phyloP scores from a whole-genome alignment of 2,113 vertebrate genomes.

The Passer montanus region DNA sequence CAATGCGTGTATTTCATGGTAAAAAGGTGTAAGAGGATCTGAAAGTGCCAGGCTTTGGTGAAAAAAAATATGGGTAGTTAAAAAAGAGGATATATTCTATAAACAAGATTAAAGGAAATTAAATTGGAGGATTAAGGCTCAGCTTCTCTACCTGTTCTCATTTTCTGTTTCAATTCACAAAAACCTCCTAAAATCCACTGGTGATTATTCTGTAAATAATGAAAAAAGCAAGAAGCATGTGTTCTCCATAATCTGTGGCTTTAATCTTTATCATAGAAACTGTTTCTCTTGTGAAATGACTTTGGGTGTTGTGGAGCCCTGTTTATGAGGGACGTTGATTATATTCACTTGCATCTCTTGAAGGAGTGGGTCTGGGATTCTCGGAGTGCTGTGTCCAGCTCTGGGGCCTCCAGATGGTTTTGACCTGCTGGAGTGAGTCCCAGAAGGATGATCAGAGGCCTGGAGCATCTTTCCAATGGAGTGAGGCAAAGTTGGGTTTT shows the following conservation, averaged over 20 bases:
- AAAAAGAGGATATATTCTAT: background rate
- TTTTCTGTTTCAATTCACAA: slow-evolving; percentile 54
- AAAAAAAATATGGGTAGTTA: background rate
- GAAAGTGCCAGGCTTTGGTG: background rate
- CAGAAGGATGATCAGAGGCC: background rate
- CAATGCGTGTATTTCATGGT: background rate
- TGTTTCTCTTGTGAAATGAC: background rate
- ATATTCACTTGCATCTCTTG: background rate
- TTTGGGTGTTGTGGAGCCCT: background rate
- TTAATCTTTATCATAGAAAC: background rate
- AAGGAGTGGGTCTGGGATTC: background rate
- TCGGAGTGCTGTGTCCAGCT: background rate
- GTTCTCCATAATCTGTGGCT: background rate
- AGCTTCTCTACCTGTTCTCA: slow-evolving; percentile 3
- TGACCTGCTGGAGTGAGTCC: background rate
- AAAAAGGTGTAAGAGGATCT: background rate
- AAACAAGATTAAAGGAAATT: slow-evolving; percentile 54
- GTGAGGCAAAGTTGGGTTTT: background rate
- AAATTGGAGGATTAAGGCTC: slow-evolving; percentile 41
- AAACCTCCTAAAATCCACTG: background rate
- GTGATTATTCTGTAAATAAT: slow-evolving; percentile 6
- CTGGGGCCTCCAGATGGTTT: background rate
- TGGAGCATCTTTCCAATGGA: background rate
- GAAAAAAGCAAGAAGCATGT: background rate
- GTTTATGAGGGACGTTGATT: background rate